Evolutionary conservation across 2,797 vertebrate genomes (phyloP).

Genomic region (Tragopan temminckii): DNA sequence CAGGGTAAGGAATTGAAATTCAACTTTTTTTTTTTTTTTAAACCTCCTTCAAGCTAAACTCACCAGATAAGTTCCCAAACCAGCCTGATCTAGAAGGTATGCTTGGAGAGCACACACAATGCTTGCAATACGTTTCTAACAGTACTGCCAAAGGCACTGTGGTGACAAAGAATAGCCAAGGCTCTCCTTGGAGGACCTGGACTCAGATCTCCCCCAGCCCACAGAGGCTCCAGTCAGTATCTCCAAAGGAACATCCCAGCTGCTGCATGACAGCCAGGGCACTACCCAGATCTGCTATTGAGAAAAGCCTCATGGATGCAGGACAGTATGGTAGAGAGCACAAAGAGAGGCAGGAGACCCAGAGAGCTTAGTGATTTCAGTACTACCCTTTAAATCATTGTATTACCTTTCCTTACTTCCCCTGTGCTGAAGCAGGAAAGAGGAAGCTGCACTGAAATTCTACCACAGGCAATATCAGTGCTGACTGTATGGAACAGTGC

Average conservation of each 20-base stretch:
- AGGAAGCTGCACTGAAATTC: neutral
- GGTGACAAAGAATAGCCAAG: neutral
- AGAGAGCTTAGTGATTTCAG: neutral
- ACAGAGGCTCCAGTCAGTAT: neutral
- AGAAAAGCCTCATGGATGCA: neutral
- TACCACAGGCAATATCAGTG: neutral
- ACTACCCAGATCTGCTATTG: too few species aligned
- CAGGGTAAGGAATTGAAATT: neutral
- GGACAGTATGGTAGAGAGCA: neutral
- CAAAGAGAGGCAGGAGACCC: neutral
- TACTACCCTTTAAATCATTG: neutral
- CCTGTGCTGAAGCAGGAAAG: neutral
- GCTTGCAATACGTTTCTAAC: neutral
- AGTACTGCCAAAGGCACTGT: rapidly evolving
- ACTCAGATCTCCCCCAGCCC: neutral
- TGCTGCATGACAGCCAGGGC: neutral
- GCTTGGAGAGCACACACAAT: neutral
- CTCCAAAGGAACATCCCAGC: neutral
- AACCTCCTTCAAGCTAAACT: neutral
- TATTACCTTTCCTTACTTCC: neutral
- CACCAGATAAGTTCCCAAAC: neutral
- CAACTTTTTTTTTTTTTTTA: neutral
- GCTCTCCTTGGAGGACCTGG: neutral
- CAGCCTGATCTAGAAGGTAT: neutral
- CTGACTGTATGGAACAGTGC: neutral